A percentile compares a stretch with the other conserved stretches of the same genome.
Conservation (phyloP, 2,888 invertebrate genomes). For the Ormyrus pomaceus region DNA sequence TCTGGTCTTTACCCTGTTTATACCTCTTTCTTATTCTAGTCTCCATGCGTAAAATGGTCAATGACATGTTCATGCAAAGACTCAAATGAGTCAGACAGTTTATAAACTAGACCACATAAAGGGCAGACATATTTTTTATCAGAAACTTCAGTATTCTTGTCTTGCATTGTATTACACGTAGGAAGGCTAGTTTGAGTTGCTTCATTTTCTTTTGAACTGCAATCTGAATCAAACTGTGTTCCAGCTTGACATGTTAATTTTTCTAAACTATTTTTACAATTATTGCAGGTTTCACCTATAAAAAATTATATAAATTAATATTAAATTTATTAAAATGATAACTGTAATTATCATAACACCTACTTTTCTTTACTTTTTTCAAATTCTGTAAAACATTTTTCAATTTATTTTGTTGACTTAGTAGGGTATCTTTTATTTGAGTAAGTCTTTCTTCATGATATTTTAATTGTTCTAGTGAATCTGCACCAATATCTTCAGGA, state of each 20-base stretch:
- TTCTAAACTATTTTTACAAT: constrained; percentile 43
- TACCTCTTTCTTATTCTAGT: constrained; percentile 47
- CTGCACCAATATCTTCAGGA: constrained; percentile 79
- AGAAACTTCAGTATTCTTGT: constrained; percentile 67
- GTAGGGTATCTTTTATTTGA: constrained; percentile 80
- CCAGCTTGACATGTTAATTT: constrained; percentile 65
- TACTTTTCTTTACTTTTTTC: constrained; percentile 74
- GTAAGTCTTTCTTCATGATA: constrained; percentile 81
- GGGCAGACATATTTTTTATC: constrained; percentile 82
- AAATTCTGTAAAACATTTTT: constrained; percentile 75
- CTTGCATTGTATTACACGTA: constrained; percentile 58
- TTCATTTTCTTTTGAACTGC: constrained; percentile 66
- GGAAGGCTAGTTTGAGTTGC: constrained; percentile 69
- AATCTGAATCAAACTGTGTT: constrained; percentile 69
- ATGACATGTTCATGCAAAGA: constrained; percentile 87
- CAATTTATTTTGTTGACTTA: constrained; percentile 81
- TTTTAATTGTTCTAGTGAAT: constrained; percentile 81
- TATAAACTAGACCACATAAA: constrained; percentile 83
- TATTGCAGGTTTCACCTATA: constrained; percentile 40
- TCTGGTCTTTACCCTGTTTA: constrained; percentile 44
- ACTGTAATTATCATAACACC: constrained; percentile 50
- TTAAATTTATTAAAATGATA: constrained; percentile 10
- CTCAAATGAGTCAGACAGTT: constrained; percentile 78
- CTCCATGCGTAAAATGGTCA: constrained; percentile 83
- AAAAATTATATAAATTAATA: neutral